Evolutionary conservation across 2,888 invertebrate species (phyloP), one percentile per base, ranked within the genome.

Genomic region (Leucophora obtusa): DNA sequence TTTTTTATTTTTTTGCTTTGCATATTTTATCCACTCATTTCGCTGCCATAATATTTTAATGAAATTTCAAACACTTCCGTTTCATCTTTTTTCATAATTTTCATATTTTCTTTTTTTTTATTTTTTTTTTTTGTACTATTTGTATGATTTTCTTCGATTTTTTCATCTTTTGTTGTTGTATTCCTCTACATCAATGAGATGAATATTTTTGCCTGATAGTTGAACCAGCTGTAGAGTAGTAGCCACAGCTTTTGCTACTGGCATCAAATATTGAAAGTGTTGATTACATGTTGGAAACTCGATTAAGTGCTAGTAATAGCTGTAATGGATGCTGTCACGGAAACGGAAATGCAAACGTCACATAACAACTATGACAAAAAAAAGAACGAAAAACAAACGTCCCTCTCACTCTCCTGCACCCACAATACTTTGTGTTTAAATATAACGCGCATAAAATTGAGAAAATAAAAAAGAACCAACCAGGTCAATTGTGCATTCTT

Each of bases 211-310:
- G 59, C 15, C 14, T 47, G 43, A 47, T 68, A 38, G 17, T 53
- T 21, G 43, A 21, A 47, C 10, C 62, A 35, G 53, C 54, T 56
- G 15, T 11, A 54, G 14, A 68, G 43, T 53, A 53, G 56, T 28
- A 58, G 83, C 83, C 63, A 81, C 85, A 79, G 84, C 85, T 69
- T 84, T 76, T 88, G 77, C 79, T 85, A 79, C 84, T 83, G 82
- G 84, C 85, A 82, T 85, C 85, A 77, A 74, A 70, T 77, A 81
- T 81, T 83, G 86, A 87, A 85, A 85, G 85, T 84, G 83, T 82
- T 75, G 84, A 86, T 84, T 88, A 85, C 84, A 85, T 87, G 86
- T 79, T 88, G 82, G 86, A 88, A 86, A 86, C 85, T 83, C 86
- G 85, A 85, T 86, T 87, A 84, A 85, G 80, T 80, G 79, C 76